These are phyloP conservation scores for Odontomyia ornata DNA, from an alignment of 2,888 invertebrate species.

Conservation along the genomic window DNA sequence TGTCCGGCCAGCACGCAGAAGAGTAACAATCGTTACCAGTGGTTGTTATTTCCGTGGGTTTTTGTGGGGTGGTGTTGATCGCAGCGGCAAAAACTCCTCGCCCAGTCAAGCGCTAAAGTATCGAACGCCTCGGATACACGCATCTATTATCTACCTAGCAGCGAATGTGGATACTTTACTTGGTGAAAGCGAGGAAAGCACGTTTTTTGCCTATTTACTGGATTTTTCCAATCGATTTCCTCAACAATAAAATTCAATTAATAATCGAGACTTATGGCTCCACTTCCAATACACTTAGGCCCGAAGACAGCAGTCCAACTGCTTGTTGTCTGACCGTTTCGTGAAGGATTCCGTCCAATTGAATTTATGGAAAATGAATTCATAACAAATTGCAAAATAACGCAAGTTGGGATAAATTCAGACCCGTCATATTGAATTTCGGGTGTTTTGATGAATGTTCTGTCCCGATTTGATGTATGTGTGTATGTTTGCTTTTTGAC, in stretches of 20 bases:
- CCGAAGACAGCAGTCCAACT: background rate
- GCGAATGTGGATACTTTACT: background rate
- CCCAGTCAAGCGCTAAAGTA: conserved; percentile 31
- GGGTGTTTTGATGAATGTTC: conserved; percentile 41
- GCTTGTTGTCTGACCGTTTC: background rate
- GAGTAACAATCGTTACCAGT: conserved; percentile 17
- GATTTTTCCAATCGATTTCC: conserved; percentile 40
- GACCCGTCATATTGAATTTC: conserved; percentile 36
- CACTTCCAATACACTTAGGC: conserved; percentile 8
- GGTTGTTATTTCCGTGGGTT: background rate
- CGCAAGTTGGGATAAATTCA: background rate
- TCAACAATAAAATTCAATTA: conserved; percentile 43
- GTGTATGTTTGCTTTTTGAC: conserved; percentile 1
- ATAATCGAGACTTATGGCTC: conserved; percentile 30
- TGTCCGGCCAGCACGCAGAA: background rate
- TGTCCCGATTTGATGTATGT: conserved; percentile 1
- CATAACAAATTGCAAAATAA: conserved; percentile 44
- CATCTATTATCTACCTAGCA: conserved; percentile 5
- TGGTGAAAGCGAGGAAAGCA: background rate
- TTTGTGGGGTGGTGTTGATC: background rate
- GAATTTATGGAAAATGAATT: conserved; percentile 42
- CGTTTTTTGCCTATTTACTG: conserved; percentile 8
- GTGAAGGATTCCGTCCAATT: conserved; percentile 17
- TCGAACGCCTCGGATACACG: conserved; percentile 18
- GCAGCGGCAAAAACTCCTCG: background rate